Conservation (phyloP, 2,888 invertebrate species). For the Dasysyrphus tricinctus region DNA sequence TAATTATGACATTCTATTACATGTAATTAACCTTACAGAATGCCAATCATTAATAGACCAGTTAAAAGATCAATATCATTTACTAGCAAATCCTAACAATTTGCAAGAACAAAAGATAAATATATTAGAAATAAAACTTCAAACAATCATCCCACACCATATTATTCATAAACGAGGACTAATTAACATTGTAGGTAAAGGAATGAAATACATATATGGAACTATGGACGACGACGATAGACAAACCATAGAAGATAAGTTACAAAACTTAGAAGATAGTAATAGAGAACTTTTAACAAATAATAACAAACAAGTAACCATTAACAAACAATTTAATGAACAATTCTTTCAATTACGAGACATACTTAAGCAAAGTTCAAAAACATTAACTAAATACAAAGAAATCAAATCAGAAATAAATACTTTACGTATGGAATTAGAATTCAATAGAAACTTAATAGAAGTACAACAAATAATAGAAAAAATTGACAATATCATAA, state of each 20-base stretch:
- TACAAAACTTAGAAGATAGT: constrained; percentile 7
- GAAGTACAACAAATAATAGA: constrained; percentile 25
- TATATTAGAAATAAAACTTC: constrained; percentile 16
- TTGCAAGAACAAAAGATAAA: constrained; percentile 3
- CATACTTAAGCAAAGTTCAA: no score
- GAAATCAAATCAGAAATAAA: no score
- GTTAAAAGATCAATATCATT: constrained; percentile 3
- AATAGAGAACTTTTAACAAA: constrained; percentile 3
- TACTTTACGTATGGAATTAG: not conserved
- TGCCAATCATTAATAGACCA: constrained; percentile 19
- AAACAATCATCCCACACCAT: constrained; percentile 21
- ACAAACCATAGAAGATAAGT: constrained; percentile 20
- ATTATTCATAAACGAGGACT: constrained; percentile 3
- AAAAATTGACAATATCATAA: not conserved
- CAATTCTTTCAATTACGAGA: no score
- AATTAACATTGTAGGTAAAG: not conserved
- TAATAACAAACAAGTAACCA: not conserved
- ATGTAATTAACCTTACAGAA: constrained; percentile 31
- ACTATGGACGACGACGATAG: constrained; percentile 32
- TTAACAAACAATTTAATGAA: no score
- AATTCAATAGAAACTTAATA: constrained; percentile 17
- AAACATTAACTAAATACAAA: no score
- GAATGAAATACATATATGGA: constrained; percentile 31
- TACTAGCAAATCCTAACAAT: constrained; percentile 1
- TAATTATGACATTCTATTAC: constrained; percentile 7